phyloP scores from a whole-genome alignment of 30 jellyfish, hydroid and myxozoan genomes.

The Rhopilema esculentum region DNA sequence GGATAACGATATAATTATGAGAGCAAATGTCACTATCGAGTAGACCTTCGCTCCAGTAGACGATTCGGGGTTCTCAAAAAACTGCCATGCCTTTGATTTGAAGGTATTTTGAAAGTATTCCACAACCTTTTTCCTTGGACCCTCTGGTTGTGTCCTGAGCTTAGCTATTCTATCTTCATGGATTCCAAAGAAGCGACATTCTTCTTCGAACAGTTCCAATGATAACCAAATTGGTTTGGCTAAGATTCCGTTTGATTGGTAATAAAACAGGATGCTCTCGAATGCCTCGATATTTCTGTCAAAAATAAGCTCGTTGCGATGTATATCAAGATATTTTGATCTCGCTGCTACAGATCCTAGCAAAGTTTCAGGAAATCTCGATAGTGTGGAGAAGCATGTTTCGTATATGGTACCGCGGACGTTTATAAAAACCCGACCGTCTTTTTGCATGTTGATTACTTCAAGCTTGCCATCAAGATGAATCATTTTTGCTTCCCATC shows the following conservation, averaged over 20 bases:
- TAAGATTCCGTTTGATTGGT: slow-evolving; percentile 79
- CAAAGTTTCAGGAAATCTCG: slow-evolving; percentile 73
- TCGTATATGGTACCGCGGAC: slow-evolving; percentile 76
- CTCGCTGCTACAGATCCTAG: slow-evolving; percentile 57
- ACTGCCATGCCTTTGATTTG: slow-evolving; percentile 49
- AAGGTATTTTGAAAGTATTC: background rate
- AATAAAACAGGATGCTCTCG: slow-evolving; percentile 52
- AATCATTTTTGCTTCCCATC: background rate
- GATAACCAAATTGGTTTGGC: slow-evolving; percentile 53
- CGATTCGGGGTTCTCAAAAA: slow-evolving; percentile 58
- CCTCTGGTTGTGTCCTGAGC: slow-evolving; percentile 35
- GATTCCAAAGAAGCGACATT: slow-evolving; percentile 70
- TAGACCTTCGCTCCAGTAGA: slow-evolving; percentile 37
- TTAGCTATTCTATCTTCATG: slow-evolving; percentile 38
- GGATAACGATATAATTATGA: slow-evolving; percentile 26
- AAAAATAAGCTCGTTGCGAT: slow-evolving; percentile 31
- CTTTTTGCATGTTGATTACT: background rate
- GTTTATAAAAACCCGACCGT: slow-evolving; percentile 36
- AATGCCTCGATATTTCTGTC: slow-evolving; percentile 66
- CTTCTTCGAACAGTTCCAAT: slow-evolving; percentile 63
- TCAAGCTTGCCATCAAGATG: background rate
- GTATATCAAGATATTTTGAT: slow-evolving; percentile 8
- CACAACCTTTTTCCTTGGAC: background rate
- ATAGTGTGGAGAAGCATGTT: slow-evolving; percentile 55
- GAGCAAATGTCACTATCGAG: slow-evolving; percentile 9